These are phyloP conservation scores for Falco rusticolus DNA, from an alignment of 2,797 vertebrate genomes.

Conservation along the genomic window DNA sequence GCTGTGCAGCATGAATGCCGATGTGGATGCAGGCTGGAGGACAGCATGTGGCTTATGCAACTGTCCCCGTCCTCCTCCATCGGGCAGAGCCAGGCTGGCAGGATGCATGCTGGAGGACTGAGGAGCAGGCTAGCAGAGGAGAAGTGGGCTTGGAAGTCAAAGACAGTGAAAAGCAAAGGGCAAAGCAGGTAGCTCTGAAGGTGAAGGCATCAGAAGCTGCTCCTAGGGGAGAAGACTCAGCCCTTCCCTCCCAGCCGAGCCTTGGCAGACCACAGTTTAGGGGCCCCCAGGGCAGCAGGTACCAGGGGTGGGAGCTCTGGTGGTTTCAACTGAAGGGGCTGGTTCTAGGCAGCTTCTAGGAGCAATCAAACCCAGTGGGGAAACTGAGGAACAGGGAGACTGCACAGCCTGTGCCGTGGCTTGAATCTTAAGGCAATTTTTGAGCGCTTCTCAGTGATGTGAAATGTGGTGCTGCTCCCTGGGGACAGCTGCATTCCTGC, in stretches of 20 bases:
- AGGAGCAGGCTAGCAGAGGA: neutral
- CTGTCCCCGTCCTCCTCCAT: neutral
- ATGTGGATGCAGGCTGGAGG: neutral
- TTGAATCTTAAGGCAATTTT: neutral
- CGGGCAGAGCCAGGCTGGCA: neutral
- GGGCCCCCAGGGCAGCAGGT: neutral
- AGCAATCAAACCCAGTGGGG: neutral
- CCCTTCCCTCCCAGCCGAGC: neutral
- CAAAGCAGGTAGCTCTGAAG: neutral
- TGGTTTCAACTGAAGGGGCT: neutral
- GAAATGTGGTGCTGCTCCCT: neutral
- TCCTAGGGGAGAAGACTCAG: neutral
- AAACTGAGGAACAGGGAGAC: neutral
- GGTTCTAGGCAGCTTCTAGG: neutral
- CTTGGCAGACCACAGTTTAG: neutral
- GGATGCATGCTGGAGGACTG: neutral
- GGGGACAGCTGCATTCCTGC: neutral
- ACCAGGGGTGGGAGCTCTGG: neutral
- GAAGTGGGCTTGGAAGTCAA: neutral
- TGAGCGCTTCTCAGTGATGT: neutral
- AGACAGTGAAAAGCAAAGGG: neutral
- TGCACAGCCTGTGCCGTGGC: neutral
- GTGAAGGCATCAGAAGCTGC: neutral
- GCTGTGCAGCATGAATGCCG: constrained; percentile 55
- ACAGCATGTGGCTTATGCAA: constrained; percentile 51